Evolutionary conservation across 2,888 invertebrate species (phyloP).

Genomic region (Hemaris fuciformis): DNA sequence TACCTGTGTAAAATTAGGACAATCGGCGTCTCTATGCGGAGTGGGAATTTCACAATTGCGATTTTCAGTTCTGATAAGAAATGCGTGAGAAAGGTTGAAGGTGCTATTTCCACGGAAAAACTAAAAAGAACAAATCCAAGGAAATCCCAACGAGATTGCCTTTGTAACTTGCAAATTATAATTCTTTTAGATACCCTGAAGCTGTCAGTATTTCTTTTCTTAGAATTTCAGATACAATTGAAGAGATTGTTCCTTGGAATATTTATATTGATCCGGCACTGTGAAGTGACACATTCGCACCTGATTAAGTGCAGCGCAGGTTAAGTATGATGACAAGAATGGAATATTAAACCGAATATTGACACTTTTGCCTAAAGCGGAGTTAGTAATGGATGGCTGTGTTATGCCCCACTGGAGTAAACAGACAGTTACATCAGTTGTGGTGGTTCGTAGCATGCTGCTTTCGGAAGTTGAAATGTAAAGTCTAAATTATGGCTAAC

Average conservation of each 20-base stretch:
- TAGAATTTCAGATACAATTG: neutral
- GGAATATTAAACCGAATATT: too few relatives aligned
- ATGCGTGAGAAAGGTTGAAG: slow-evolving; percentile 22
- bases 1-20: neutral
- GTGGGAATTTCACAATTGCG: slow-evolving; percentile 17
- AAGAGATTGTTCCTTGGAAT: too few relatives aligned
- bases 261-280: too few relatives aligned
- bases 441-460: too few relatives aligned
- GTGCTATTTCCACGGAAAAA: neutral
- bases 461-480: too few relatives aligned
- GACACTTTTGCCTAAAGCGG: too few relatives aligned
- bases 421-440: too few relatives aligned
- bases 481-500: too few relatives aligned
- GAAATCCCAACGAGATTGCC: slow-evolving; percentile 15
- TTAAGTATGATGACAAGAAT: too few relatives aligned
- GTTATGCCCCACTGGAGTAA: too few relatives aligned
- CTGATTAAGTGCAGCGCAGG: neutral
- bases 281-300: too few relatives aligned
- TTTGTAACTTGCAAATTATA: slow-evolving; percentile 21
- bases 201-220: slow-evolving; percentile 9
- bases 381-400: too few relatives aligned
- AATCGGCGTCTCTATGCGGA: neutral
- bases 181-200: slow-evolving; percentile 18
- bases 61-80: slow-evolving; percentile 25
- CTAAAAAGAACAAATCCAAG: slow-evolving; percentile 28